Conservation (phyloP, 2,113 vertebrate species). For the Oxyura jamaicensis region DNA sequence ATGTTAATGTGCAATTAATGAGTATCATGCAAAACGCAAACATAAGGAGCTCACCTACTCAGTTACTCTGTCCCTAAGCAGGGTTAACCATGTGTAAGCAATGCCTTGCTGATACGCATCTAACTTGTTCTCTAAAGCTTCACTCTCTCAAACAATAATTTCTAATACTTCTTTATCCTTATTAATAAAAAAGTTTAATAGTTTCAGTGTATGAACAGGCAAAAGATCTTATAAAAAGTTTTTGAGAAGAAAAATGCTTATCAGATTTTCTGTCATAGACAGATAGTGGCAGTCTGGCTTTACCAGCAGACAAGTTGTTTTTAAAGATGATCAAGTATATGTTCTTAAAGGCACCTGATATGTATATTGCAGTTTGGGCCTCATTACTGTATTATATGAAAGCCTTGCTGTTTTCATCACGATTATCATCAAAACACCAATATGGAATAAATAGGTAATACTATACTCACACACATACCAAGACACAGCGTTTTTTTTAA, state of each 20-base stretch:
- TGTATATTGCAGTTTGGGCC: neutral
- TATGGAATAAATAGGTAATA: neutral
- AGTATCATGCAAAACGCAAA: neutral
- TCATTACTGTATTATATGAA: neutral
- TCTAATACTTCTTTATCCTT: neutral
- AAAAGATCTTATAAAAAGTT: neutral
- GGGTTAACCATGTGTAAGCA: neutral
- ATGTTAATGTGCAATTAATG: neutral
- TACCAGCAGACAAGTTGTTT: neutral
- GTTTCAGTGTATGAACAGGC: neutral
- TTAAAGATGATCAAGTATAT: neutral
- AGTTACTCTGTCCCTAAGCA: neutral
- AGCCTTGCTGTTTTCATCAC: neutral
- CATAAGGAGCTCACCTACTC: neutral
- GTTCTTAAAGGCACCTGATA: neutral
- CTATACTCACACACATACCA: neutral
- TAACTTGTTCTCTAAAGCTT: neutral
- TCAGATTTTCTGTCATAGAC: neutral
- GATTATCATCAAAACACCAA: neutral
- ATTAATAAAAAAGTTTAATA: neutral
- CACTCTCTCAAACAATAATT: neutral
- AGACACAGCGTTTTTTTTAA: neutral
- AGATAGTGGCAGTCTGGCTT: neutral
- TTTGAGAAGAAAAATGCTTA: neutral
- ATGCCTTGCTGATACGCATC: neutral